Conservation (phyloP, 2,113 vertebrate genomes). For the Proterorhinus semilunaris region DNA sequence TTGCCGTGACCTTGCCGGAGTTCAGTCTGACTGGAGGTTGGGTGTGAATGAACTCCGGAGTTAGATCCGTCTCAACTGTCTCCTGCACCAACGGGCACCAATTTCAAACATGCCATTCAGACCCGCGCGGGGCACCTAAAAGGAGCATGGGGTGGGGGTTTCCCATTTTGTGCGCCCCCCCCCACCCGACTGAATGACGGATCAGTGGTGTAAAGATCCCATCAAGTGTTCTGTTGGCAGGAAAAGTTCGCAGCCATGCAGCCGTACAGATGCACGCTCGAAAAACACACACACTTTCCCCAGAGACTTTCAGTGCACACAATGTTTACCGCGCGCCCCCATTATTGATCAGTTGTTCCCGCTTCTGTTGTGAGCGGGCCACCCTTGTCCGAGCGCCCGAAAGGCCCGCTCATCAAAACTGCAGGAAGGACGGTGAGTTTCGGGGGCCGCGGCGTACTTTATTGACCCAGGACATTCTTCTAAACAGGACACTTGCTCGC, state of each 20-base stretch:
- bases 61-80: conserved; percentile 3
- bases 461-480: conserved; percentile 42
- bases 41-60: background rate
- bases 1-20: conserved; percentile 9
- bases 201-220: background rate
- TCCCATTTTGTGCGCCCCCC: conserved; percentile 17
- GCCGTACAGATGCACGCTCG: conserved; percentile 5
- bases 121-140: conserved; percentile 7
- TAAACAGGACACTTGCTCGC: conserved; percentile 46
- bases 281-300: conserved; percentile 20
- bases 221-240: background rate
- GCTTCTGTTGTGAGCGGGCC: conserved; percentile 64
- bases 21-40: conserved; percentile 4
- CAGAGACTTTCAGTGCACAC: conserved; percentile 47
- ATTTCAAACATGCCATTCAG: conserved; percentile 37
- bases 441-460: conserved; percentile 37
- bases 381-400: conserved; percentile 45
- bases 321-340: conserved; percentile 63
- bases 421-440: conserved; percentile 45
- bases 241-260: background rate
- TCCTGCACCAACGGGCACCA: conserved; percentile 14
- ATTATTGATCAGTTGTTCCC: conserved; percentile 72
- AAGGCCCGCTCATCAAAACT: conserved; percentile 61
- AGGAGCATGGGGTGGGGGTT: conserved; percentile 2
- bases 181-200: background rate